These are phyloP conservation scores for Coracias cyanogaster DNA, from an alignment of 2,797 vertebrate species.

Conservation along the genomic window DNA sequence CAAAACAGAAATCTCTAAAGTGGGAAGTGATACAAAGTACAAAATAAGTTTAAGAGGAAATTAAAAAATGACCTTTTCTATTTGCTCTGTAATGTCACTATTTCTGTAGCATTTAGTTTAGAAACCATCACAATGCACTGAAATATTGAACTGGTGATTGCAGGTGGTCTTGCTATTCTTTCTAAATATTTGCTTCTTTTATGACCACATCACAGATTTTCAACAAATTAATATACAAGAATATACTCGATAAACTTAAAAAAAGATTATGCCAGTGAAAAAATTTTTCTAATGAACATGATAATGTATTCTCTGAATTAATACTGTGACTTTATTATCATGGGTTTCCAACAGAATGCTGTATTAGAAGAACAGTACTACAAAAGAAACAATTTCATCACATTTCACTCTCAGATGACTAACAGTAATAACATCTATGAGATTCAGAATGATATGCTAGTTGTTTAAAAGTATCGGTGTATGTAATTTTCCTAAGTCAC, in stretches of 20 bases:
- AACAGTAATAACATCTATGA: slow-evolving; percentile 23
- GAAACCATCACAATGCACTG: not conserved
- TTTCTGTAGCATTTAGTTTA: not conserved
- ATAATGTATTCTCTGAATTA: slow-evolving; percentile 47
- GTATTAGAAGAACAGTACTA: slow-evolving; percentile 36
- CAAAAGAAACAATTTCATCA: slow-evolving; percentile 15
- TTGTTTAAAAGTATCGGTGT: slow-evolving; percentile 33
- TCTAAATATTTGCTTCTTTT: not conserved
- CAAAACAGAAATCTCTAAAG: not conserved
- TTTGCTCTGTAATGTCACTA: not conserved
- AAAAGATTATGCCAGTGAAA: not conserved
- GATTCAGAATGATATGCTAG: slow-evolving; percentile 31
- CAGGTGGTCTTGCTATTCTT: not conserved
- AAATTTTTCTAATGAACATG: not conserved
- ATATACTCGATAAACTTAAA: not conserved
- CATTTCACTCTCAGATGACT: slow-evolving; percentile 32
- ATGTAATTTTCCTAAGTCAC: not conserved
- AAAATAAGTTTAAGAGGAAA: not conserved
- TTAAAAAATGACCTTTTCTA: not conserved
- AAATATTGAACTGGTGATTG: not conserved
- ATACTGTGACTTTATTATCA: slow-evolving; percentile 42
- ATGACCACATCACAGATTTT: slow-evolving; percentile 15
- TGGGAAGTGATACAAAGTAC: not conserved
- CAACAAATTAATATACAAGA: slow-evolving; percentile 20
- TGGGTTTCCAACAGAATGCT: slow-evolving; percentile 56